These are phyloP conservation scores for Cuniculus paca DNA, from an alignment of 2,797 vertebrate genomes.

Conservation along the genomic window DNA sequence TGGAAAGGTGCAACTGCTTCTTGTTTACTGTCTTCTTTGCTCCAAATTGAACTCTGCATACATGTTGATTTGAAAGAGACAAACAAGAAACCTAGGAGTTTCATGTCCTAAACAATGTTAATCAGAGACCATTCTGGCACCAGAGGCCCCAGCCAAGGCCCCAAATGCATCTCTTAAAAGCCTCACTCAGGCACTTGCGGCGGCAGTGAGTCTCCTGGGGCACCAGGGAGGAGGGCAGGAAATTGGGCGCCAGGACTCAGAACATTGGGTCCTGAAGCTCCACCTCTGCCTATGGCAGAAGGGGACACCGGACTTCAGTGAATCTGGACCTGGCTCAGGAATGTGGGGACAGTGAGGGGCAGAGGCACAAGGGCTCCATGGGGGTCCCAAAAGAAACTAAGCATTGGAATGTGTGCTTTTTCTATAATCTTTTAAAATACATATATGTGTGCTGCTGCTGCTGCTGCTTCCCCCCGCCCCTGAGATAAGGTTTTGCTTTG, in stretches of 20 bases:
- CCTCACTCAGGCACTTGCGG: neutral
- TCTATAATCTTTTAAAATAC: neutral
- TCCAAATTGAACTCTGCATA: conserved; percentile 46
- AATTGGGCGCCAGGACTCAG: neutral
- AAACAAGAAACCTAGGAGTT: conserved; percentile 41
- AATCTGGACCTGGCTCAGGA: neutral
- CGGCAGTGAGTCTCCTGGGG: neutral
- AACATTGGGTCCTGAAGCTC: neutral
- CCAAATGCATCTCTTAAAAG: conserved; percentile 63
- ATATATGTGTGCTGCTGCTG: neutral
- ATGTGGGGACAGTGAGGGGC: fast-evolving
- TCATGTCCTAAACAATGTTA: neutral
- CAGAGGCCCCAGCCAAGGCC: conserved; percentile 27
- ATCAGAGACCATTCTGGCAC: conserved; percentile 21
- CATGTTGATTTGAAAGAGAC: conserved; percentile 10
- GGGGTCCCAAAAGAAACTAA: neutral
- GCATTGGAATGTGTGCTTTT: neutral
- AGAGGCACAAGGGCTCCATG: neutral
- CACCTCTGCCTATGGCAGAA: neutral
- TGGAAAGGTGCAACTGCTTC: neutral
- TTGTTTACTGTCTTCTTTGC: conserved; percentile 21
- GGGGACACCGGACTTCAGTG: neutral
- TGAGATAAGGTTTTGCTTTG: neutral
- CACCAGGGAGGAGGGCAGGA: neutral
- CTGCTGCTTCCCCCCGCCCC: neutral